Percentiles rank a stretch among this genome's conserved stretches.
These are phyloP conservation scores for Uropsilus gracilis DNA, from an alignment of 2,113 vertebrate genomes.

Conservation along the genomic window DNA sequence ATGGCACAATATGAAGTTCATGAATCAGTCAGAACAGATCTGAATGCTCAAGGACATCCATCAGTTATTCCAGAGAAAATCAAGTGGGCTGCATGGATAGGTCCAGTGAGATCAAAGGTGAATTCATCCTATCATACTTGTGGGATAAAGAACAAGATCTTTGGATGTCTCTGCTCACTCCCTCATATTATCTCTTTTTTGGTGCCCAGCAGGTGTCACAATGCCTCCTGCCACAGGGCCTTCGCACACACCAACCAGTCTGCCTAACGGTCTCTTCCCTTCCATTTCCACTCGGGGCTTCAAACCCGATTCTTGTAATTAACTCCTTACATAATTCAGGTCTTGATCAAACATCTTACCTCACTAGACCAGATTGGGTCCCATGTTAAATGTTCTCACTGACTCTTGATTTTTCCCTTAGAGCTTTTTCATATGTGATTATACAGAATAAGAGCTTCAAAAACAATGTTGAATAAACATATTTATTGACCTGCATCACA, in stretches of 20 bases:
- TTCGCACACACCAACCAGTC: background rate
- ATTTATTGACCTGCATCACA: background rate
- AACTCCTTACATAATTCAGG: background rate
- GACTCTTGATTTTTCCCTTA: background rate
- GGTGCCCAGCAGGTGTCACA: background rate
- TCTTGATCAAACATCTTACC: background rate
- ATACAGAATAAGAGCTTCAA: background rate
- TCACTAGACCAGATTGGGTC: background rate
- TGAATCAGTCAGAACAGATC: constrained; percentile 4
- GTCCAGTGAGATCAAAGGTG: background rate
- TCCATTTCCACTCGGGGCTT: background rate
- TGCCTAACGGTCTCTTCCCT: background rate
- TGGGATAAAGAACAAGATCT: background rate
- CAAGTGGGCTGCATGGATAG: background rate
- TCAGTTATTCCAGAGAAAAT: background rate
- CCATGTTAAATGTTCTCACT: background rate
- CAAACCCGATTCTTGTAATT: background rate
- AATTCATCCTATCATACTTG: background rate
- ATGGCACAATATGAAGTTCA: background rate
- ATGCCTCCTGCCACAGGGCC: background rate
- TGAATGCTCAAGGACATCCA: background rate
- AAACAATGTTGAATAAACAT: background rate
- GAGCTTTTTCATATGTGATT: background rate
- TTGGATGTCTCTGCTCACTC: background rate
- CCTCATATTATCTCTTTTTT: background rate